Percentiles rank a stretch among this genome's conserved stretches.
These are phyloP conservation scores for Apeltes quadracus DNA, from an alignment of 2,113 vertebrate genomes.

Conservation along the genomic window DNA sequence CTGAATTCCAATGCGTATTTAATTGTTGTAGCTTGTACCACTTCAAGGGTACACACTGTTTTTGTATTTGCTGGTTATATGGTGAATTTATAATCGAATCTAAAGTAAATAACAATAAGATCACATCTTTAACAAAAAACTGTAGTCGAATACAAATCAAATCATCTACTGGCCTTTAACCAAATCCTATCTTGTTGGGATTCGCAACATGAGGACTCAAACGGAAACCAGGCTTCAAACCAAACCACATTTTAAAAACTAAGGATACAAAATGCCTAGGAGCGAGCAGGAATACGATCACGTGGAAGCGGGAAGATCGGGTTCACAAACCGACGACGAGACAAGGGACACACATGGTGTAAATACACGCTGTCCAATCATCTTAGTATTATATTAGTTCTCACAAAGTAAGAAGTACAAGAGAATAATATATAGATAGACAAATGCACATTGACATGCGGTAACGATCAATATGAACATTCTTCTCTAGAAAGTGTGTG, in stretches of 20 bases:
- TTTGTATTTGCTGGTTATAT: background rate
- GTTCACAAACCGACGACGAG: no score
- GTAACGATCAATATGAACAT: background rate
- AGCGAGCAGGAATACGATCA: no score
- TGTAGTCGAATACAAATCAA: background rate
- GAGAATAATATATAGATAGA: background rate
- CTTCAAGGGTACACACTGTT: background rate
- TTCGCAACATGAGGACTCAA: no score
- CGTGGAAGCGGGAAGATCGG: no score
- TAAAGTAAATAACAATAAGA: background rate
- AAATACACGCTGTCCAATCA: no score
- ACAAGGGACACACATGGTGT: no score
- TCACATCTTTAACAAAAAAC: background rate
- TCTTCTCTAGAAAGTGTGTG: background rate
- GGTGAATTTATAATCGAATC: background rate
- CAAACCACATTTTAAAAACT: no score
- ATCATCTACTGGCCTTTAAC: background rate
- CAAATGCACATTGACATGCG: background rate
- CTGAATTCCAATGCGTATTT: background rate
- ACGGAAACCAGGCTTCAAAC: no score
- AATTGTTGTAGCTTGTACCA: background rate
- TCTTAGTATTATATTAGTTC: background rate
- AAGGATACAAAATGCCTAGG: no score
- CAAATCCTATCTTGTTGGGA: background rate
- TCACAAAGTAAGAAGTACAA: constrained; percentile 14